These are phyloP conservation scores for Aromia moschata DNA, from an alignment of 2,888 invertebrate genomes.

Conservation along the genomic window DNA sequence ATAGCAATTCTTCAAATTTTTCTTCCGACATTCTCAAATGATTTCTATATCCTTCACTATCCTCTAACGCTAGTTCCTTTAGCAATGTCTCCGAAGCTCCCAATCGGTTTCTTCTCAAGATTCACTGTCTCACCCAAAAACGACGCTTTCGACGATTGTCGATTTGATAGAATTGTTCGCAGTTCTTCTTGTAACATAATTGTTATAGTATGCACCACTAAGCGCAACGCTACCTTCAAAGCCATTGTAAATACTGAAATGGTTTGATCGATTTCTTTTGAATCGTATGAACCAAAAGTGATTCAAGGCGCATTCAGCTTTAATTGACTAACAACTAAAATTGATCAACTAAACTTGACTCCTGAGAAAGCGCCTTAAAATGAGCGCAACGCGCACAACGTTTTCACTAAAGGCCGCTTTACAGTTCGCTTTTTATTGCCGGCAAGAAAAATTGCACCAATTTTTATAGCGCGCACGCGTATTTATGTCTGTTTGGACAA, in stretches of 20 bases:
- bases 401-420: too few relatives aligned
- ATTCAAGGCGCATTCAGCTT: neutral
- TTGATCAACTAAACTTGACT: neutral
- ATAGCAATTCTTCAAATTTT: slow-evolving; percentile 26
- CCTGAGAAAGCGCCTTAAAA: neutral
- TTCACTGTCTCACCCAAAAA: slow-evolving; percentile 39
- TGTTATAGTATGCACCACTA: slow-evolving; percentile 18
- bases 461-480: too few relatives aligned
- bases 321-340: neutral
- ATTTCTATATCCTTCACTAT: slow-evolving; percentile 33
- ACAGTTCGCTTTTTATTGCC: too few relatives aligned
- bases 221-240: neutral
- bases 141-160: slow-evolving; percentile 31
- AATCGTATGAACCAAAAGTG: neutral
- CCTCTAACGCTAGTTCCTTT: slow-evolving; percentile 40
- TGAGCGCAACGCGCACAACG: too few relatives aligned
- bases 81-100: slow-evolving; percentile 44
- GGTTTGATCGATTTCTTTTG: neutral
- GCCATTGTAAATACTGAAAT: neutral
- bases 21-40: slow-evolving; percentile 34
- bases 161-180: slow-evolving; percentile 20
- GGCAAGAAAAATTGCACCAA: too few relatives aligned
- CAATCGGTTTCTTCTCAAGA: slow-evolving; percentile 42
- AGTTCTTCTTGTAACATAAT: slow-evolving; percentile 34
- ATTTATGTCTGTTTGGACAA: too few relatives aligned